A percentile compares a stretch with the other conserved stretches of the same genome.
Evolutionary conservation across 2,888 invertebrate genomes (phyloP).

Genomic region (Tetramorium bicarinatum): DNA sequence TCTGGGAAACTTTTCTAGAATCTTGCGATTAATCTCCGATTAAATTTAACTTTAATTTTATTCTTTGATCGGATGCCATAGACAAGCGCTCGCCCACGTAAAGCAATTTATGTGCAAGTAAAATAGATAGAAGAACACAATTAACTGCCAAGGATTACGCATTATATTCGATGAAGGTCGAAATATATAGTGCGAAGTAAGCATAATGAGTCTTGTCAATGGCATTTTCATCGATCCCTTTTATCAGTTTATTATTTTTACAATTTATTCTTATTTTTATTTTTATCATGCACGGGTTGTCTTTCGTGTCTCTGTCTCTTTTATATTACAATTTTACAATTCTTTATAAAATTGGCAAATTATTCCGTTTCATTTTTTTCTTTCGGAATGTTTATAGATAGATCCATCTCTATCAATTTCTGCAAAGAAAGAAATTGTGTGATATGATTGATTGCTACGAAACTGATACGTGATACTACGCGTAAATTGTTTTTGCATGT

Average conservation of each 20-base stretch:
- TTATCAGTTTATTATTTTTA: conserved; percentile 39
- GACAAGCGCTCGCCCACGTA: conserved; percentile 22
- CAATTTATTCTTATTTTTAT: conserved; percentile 56
- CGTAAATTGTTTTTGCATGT: conserved; percentile 5
- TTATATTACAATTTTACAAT: not conserved
- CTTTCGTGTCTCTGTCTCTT: conserved; percentile 22
- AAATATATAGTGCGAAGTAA: not conserved
- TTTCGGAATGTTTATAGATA: not conserved
- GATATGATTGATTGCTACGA: not conserved
- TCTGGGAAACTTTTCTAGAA: not conserved
- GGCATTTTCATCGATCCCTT: conserved; percentile 44
- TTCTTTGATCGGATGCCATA: conserved; percentile 41
- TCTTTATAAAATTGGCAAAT: not conserved
- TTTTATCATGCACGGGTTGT: conserved; percentile 59
- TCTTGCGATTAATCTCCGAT: not conserved
- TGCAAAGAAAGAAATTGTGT: not conserved
- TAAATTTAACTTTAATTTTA: conserved; percentile 12
- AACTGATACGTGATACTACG: conserved; percentile 6
- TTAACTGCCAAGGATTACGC: not conserved
- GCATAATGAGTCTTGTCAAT: conserved; percentile 44
- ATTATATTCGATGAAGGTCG: not conserved
- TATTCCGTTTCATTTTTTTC: not conserved
- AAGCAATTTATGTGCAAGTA: not conserved
- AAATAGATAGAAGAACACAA: not conserved
- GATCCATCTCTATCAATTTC: not conserved